Conservation (phyloP, 2,797 vertebrate genomes). For the Aphelocoma californica region DNA sequence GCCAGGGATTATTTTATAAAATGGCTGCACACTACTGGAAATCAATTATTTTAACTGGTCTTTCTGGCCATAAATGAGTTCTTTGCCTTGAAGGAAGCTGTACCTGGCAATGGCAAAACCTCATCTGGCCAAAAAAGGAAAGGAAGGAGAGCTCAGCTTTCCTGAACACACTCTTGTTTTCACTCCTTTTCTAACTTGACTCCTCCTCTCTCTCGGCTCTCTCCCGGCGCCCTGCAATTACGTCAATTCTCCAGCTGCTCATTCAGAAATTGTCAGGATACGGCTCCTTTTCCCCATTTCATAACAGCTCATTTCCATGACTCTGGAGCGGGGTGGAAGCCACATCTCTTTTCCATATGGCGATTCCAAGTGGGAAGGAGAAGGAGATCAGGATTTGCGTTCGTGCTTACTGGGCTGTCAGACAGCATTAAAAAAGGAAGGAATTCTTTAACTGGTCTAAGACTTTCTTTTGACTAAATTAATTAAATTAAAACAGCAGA, state of each 20-base stretch:
- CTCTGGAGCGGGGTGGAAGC: background rate
- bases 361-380: background rate
- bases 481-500: background rate
- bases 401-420: background rate
- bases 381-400: background rate
- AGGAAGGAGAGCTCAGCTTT: background rate
- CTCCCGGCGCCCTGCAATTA: background rate
- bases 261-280: background rate
- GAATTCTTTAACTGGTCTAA: background rate
- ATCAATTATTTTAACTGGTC: background rate
- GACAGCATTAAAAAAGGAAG: background rate
- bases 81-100: background rate
- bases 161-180: background rate
- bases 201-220: background rate
- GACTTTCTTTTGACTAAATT: background rate
- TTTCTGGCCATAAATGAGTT: background rate
- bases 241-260: constrained; percentile 43
- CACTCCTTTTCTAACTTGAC: background rate
- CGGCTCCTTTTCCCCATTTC: background rate
- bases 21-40: background rate
- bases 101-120: background rate
- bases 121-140: background rate
- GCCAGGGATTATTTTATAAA: background rate
- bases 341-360: background rate
- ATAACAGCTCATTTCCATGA: background rate